phyloP scores from a whole-genome alignment of 2,113 vertebrate species.

The Laterallus jamaicensis region DNA sequence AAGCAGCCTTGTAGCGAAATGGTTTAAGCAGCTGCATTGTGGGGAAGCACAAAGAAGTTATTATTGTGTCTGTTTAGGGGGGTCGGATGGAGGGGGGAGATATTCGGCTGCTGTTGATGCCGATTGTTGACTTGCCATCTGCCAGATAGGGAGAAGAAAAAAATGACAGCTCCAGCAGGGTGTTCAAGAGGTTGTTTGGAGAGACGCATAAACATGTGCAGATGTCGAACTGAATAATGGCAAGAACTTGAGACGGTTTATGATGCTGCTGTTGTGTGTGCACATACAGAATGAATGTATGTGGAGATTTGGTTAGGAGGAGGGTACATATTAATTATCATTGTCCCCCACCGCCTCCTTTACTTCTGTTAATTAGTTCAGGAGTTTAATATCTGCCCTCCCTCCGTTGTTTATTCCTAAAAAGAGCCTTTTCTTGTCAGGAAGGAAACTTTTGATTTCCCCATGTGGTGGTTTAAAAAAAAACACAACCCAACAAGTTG shows the following conservation, averaged over 20 bases:
- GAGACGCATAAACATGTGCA: constrained; percentile 92
- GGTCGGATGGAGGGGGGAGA: constrained; percentile 77
- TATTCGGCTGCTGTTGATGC: constrained; percentile 88
- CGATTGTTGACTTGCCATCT: constrained; percentile 98
- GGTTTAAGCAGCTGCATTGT: constrained; percentile 92
- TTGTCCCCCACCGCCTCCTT: constrained; percentile 70
- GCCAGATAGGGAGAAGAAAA: constrained; percentile 91
- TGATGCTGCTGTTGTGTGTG: constrained; percentile 86
- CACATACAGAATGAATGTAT: constrained; percentile 79
- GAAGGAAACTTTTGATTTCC: constrained; percentile 54
- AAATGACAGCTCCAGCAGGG: constrained; percentile 87
- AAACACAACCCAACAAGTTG: neutral
- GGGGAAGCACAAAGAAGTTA: constrained; percentile 91
- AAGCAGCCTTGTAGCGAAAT: constrained; percentile 86
- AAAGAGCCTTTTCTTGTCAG: constrained; percentile 42
- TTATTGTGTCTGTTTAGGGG: constrained; percentile 88
- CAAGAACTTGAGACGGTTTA: constrained; percentile 88
- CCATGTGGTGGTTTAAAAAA: neutral
- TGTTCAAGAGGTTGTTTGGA: constrained; percentile 87
- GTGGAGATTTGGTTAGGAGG: constrained; percentile 76
- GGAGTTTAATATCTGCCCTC: constrained; percentile 76
- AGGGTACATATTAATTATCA: constrained; percentile 80
- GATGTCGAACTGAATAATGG: constrained; percentile 92
- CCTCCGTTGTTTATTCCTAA: constrained; percentile 59
- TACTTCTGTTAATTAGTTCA: constrained; percentile 79